Evolutionary conservation across 2,113 vertebrate genomes (phyloP).

Genomic region (Bujurquina vittata): DNA sequence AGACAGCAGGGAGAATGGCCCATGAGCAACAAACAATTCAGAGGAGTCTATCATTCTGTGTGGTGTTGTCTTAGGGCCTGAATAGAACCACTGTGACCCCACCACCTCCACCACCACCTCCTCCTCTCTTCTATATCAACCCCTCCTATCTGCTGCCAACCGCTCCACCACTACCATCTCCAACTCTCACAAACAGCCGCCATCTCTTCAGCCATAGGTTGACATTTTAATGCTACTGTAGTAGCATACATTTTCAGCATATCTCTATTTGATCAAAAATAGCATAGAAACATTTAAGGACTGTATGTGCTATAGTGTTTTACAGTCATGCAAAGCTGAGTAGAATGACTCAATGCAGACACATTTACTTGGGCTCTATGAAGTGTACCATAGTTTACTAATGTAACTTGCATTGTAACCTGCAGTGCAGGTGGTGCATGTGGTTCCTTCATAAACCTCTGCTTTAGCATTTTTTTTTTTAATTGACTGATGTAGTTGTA

Average conservation of each 20-base stretch:
- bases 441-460: not conserved
- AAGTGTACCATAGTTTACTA: not conserved
- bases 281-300: too few relatives aligned
- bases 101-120: conserved; percentile 66
- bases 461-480: not conserved
- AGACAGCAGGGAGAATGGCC: conserved; percentile 86
- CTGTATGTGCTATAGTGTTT: not conserved
- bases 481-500: not conserved
- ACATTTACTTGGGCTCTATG: not conserved
- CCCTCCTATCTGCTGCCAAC: conserved; percentile 55
- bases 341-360: not conserved
- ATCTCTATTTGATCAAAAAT: too few relatives aligned
- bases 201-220: not conserved
- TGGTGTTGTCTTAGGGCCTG: conserved; percentile 97
- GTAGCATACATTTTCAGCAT: not conserved
- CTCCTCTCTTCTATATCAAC: conserved; percentile 32
- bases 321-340: not conserved
- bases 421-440: not conserved
- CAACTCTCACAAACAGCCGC: conserved; percentile 32
- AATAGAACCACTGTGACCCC: conserved; percentile 93
- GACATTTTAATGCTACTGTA: not conserved
- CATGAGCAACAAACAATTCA: conserved; percentile 90
- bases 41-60: conserved; percentile 99
- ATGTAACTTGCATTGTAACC: not conserved
- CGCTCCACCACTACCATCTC: conserved; percentile 16